Conservation (phyloP, 2,888 invertebrate genomes). For the Trissoscelio sp. region DNA sequence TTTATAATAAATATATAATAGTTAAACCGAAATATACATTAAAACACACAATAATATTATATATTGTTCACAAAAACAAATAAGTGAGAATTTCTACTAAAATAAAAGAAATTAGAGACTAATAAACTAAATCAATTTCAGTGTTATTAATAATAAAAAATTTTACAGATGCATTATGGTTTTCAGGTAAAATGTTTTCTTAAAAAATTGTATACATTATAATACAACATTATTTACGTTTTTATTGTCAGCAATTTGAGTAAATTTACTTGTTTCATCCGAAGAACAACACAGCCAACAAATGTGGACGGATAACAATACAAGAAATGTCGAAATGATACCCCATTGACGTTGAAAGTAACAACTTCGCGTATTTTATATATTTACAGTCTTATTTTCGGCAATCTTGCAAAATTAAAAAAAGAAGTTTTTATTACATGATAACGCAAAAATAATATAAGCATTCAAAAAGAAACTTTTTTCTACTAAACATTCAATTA, state of each 20-base stretch:
- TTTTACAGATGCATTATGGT: too few species aligned
- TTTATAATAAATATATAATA: too few species aligned
- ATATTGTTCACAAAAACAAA: too few species aligned
- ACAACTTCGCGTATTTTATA: constrained; percentile 44
- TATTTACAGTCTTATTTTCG: constrained; percentile 63
- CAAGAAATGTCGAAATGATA: constrained; percentile 55
- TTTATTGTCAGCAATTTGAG: constrained; percentile 66
- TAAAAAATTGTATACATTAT: constrained; percentile 10
- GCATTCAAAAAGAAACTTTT: background rate
- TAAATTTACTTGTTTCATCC: constrained; percentile 58
- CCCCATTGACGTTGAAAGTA: constrained; percentile 24
- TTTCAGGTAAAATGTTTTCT: too few species aligned
- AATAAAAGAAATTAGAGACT: too few species aligned
- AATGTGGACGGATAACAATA: constrained; percentile 67
- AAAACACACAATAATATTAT: too few species aligned
- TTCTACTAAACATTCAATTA: too few species aligned
- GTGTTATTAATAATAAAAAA: too few species aligned
- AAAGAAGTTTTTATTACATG: background rate
- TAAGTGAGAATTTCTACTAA: too few species aligned
- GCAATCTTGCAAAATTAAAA: constrained; percentile 16
- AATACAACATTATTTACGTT: constrained; percentile 45
- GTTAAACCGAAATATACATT: too few species aligned
- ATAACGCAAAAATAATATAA: constrained; percentile 15
- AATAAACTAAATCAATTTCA: too few species aligned
- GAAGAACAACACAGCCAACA: constrained; percentile 66